Conservation (phyloP, 53 echinoderm and acorn worm genomes). For the Luidia sarsii region DNA sequence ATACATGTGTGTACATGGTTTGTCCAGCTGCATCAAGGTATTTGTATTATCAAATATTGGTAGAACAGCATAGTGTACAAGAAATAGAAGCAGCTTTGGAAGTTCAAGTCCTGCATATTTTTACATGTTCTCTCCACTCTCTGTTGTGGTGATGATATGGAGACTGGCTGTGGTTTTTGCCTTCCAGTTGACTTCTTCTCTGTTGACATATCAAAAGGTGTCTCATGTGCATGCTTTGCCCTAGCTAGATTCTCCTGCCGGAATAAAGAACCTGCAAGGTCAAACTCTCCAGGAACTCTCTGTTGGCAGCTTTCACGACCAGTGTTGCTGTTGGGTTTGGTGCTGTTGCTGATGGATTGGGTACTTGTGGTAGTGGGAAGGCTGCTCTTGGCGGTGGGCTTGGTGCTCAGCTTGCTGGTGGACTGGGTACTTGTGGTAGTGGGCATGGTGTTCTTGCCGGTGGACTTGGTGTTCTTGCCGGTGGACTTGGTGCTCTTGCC, state of each 20-base stretch:
- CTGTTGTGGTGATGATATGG: slow-evolving; percentile 18
- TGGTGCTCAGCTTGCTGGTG: too few species aligned
- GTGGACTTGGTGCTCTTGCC: background rate
- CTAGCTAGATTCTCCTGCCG: slow-evolving; percentile 28
- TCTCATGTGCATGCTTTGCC: slow-evolving; percentile 5
- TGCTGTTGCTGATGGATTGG: background rate
- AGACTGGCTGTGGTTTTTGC: background rate
- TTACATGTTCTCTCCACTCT: slow-evolving; percentile 26
- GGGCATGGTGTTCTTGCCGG: slow-evolving; percentile 2
- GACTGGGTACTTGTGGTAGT: too few species aligned
- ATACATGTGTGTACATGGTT: too few species aligned
- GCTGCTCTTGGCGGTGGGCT: background rate
- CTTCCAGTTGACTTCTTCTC: background rate
- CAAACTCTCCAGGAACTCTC: slow-evolving; percentile 21
- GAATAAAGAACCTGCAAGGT: slow-evolving; percentile 23
- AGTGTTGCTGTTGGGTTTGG: background rate
- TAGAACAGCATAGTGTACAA: slow-evolving; percentile 18
- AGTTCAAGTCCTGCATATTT: slow-evolving; percentile 33
- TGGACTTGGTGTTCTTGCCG: slow-evolving; percentile 17
- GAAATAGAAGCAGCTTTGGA: background rate
- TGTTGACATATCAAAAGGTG: slow-evolving; percentile 15
- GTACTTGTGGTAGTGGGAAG: slow-evolving; percentile 2
- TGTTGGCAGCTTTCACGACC: background rate
- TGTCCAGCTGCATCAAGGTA: slow-evolving; percentile 5
- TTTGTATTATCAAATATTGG: background rate